Base-by-base conservation (phyloP, 2,797 vertebrate genomes). In the Melanotaenia pygmaea region DNA sequence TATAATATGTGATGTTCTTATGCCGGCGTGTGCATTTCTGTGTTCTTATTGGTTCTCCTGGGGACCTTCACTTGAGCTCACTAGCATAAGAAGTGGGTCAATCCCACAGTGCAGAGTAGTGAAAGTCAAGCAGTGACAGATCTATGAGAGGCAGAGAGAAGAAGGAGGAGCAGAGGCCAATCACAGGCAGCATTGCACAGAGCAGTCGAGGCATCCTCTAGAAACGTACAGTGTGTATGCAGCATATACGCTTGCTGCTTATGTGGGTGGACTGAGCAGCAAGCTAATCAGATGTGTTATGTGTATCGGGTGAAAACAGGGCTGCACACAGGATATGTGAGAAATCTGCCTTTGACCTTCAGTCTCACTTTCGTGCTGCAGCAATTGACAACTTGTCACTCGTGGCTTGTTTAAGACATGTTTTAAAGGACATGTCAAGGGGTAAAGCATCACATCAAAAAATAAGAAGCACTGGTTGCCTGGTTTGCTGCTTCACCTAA, bases 271-370 rank as follows among this genome's bases (percentile, higher is more conserved):
- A 89, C 67, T 24, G 84, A 87, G 83, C 77, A 76, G 67, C 50
- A 20, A 83, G 70, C 85, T 91, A 85, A 91, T 90, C 89, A 91
- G 79, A 91, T 82, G 88, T 88, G 84, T 86, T 90, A 77, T 88
- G 77, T 80, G 81, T 80, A 72, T 59, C 62, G 77, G 82, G 81
- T 86, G 79, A 88, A 74, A 81, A 82, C 57, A 34, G 73, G 78
- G 82, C 77, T 77, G 79, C 80, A 73, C 59, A n/a, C 34, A 1
- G 69, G 75, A 83, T 70, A 77, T 71, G 67, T 82, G 86, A 84
- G 84, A 84, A 88, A 86, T 72, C 67, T 22, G 22, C 51, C 72
- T 72, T 60, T 86, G 85, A 89, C 90, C 83, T 89, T 82, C 71
- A 79, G 26, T 86, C 76, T 79, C 80, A 71, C 82, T 81, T 83